Evolutionary conservation across 2,888 invertebrate genomes (phyloP), one percentile per base, ranked within the genome.

Genomic region (Cheilosia variabilis): DNA sequence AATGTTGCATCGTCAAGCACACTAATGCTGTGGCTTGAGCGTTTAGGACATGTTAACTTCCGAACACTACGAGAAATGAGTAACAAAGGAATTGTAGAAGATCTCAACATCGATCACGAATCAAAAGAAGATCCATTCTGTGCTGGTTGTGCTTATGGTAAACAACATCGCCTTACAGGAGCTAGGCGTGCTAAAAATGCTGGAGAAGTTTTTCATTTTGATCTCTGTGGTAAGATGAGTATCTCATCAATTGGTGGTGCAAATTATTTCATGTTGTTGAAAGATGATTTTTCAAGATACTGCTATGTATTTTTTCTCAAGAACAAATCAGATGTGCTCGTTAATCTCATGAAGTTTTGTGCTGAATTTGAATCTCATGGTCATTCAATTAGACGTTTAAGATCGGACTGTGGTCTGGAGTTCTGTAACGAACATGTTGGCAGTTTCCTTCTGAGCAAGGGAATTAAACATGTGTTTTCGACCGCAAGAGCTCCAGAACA

Each of bases 231-330:
- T 2, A 72, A 80, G 45, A 87, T 88, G 87, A 75, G 87, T 10
- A 41, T 55, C 9, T 68, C 77, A 43, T 88, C 87, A 47, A 63
- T 84, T 71, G 84, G 80, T 53, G 87, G 88, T 15, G 77, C 87
- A n/a, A 87, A 87, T 66, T 88, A 88, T 81, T 87, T 88, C 37
- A 69, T 88, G 79, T 22, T 88, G 27, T 19, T 88, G 22, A 87
- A 87, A 65, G 87, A 88, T 52, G 87, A 88, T 60, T 87, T 50
- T 66, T 87, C 87, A 2, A 76, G 75, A 71, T 88, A 87, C 66
- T 73, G 87, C 17, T 73, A 71, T 50, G 80, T 87, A 10, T 87
- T 84, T 69, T 88, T 88, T 65, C 34, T 87, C 4, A 88, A 87
- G 53, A 53, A 87, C 9, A 88, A 87, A 78, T 87, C 63, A 22